Conservation (phyloP, 1,140 invertebrate genomes). For the Batillaria attramentaria region DNA sequence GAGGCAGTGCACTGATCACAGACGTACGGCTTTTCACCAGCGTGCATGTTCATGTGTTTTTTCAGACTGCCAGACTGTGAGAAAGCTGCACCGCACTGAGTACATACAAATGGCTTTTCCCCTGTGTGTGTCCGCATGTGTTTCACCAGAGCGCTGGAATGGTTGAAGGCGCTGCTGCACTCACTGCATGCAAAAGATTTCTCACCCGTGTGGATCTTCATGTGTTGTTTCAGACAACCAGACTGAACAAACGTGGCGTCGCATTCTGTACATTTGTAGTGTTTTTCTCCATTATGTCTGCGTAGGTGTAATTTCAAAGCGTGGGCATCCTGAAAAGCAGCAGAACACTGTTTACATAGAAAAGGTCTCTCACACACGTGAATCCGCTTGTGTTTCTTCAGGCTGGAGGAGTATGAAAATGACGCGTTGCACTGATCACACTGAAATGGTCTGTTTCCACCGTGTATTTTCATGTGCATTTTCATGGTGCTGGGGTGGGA, state of each 20-base stretch:
- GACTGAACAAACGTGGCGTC: slow-evolving; percentile 1
- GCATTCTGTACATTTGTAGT: slow-evolving; percentile 25
- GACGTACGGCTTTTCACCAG: slow-evolving; percentile 20
- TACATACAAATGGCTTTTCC: slow-evolving; percentile 24
- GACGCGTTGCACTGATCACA: slow-evolving; percentile 5
- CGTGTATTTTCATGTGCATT: slow-evolving; percentile 1
- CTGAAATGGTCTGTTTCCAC: neutral
- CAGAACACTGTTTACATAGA: slow-evolving; percentile 90
- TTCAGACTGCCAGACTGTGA: neutral
- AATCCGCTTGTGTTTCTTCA: slow-evolving; percentile 49
- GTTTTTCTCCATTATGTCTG: slow-evolving; percentile 3
- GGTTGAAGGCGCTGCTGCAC: slow-evolving; percentile 4
- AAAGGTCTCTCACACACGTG: slow-evolving; percentile 89
- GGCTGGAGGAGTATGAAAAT: neutral
- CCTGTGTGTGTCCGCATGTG: slow-evolving; percentile 25
- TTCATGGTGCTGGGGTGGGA: too few relatives aligned
- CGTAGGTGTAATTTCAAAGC: slow-evolving; percentile 87
- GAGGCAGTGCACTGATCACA: slow-evolving; percentile 5
- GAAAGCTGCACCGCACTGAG: slow-evolving; percentile 11
- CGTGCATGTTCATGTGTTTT: slow-evolving; percentile 24
- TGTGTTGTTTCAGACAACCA: neutral
- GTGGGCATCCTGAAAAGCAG: slow-evolving; percentile 93
- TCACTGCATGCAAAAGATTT: slow-evolving; percentile 12
- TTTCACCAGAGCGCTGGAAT: neutral
- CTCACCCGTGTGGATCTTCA: slow-evolving; percentile 3